Base-by-base conservation (phyloP, 2,113 vertebrate species). In the Pelmatolapia mariae region DNA sequence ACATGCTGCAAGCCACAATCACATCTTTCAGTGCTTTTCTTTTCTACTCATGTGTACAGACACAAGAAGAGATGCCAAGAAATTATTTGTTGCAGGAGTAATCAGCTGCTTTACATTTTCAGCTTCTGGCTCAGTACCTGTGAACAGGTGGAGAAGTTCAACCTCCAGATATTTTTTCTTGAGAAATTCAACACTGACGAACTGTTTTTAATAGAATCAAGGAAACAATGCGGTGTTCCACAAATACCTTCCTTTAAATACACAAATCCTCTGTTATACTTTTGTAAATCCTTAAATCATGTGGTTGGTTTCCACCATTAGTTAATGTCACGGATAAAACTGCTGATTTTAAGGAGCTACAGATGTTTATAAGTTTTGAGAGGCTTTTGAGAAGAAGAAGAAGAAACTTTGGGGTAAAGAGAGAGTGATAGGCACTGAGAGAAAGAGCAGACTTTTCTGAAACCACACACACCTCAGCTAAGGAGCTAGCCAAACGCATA, bases 351-450 rank as follows among this genome's bases (percentile, higher is more conserved):
- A 96, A 95, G 91, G 83, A 90, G 83, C 84, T 15, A 38, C 95
- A 96, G 95, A 95, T 96, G 95, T 89, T 91, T 86, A 53, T 43
- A 52, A 68, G 86, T 83, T 95, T 76, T 71, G 68, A 56, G 71
- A 81, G 87, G 89, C 83, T 90, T 88, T 91, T 63, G 59, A 11
- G 54, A 56, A 56, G 61, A 66, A 13, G 33, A 66, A 89, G 73
- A 57, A 86, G 45, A 91, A 91, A 89, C 52, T 76, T 85, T 8
- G 80, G 63, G 50, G 82, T 59, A 82, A 91, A 85, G 86, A 88
- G 83, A 88, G 83, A 82, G 89, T 82, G 84, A 92, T 73, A 91
- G 88, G 91, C 47, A 83, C 47, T 84, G 89, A 93, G 87, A 92
- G 73, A 90, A 90, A 93, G 89, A 94, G 85, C 91, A 90, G 88